Evolutionary conservation across 2,113 vertebrate genomes (phyloP).

Genomic region (Rhinolophus sinicus): DNA sequence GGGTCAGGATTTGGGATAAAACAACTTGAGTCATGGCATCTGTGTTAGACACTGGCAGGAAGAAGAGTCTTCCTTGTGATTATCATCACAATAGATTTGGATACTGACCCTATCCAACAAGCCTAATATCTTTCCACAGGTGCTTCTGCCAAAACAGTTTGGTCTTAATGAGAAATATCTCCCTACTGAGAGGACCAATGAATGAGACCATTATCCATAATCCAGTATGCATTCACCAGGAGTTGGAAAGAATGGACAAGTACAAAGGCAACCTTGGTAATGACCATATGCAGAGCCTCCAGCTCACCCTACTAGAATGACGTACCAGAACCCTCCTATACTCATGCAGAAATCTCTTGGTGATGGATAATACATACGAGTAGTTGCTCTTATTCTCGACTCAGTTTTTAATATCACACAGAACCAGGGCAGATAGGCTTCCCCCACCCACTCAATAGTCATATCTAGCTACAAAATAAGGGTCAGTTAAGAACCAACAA

Average conservation of each 20-base stretch:
- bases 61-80: neutral
- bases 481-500: neutral
- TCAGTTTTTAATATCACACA: neutral
- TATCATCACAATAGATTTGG: neutral
- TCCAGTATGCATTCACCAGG: neutral
- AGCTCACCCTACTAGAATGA: neutral
- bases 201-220: neutral
- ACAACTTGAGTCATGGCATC: neutral
- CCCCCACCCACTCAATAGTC: neutral
- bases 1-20: neutral
- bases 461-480: neutral
- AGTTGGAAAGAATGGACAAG: neutral
- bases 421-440: neutral
- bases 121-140: neutral
- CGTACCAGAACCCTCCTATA: neutral
- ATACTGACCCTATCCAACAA: neutral
- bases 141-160: neutral
- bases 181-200: neutral
- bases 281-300: neutral
- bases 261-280: neutral
- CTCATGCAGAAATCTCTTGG: neutral
- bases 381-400: neutral
- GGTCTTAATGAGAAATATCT: conserved; percentile 31
- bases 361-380: neutral
- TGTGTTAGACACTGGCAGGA: neutral